Conservation (phyloP, 1,140 invertebrate species). For the Penaeus indicus region DNA sequence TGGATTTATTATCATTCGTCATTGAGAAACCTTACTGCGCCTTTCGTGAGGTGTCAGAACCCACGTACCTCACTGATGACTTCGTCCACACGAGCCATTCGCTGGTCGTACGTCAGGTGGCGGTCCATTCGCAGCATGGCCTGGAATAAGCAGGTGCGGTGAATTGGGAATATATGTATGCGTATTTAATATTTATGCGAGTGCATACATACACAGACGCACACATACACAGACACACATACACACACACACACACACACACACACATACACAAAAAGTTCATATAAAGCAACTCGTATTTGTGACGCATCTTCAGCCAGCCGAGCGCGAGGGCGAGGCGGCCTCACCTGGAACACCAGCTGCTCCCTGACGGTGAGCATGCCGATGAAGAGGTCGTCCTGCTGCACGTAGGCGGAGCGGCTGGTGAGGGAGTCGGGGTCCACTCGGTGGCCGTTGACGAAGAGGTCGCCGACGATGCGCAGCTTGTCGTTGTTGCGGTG, state of each 20-base stretch:
- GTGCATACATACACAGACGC: background rate
- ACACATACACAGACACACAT: too few relatives aligned
- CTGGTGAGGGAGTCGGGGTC: conserved; percentile 77
- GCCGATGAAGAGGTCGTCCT: conserved; percentile 94
- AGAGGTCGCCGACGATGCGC: conserved; percentile 60
- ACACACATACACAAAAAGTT: too few relatives aligned
- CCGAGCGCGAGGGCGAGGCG: background rate
- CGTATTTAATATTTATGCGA: too few relatives aligned
- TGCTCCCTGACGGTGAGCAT: conserved; percentile 93
- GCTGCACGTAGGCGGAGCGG: conserved; percentile 94
- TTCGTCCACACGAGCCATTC: conserved; percentile 88
- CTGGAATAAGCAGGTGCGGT: conserved; percentile 71
- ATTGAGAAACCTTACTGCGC: conserved; percentile 68
- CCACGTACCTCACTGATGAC: conserved; percentile 85
- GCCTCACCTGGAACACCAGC: conserved; percentile 86
- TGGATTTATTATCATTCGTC: too few relatives aligned
- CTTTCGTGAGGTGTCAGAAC: background rate
- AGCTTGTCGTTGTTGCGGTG: conserved; percentile 77
- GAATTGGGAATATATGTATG: too few relatives aligned
- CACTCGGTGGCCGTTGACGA: conserved; percentile 68
- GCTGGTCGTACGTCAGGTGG: conserved; percentile 80
- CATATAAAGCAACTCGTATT: too few relatives aligned
- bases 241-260: background rate
- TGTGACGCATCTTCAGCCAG: background rate
- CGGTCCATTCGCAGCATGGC: conserved; percentile 93